Evolutionary conservation across 2,113 vertebrate genomes (phyloP).

Genomic region (Plestiodon gilberti): DNA sequence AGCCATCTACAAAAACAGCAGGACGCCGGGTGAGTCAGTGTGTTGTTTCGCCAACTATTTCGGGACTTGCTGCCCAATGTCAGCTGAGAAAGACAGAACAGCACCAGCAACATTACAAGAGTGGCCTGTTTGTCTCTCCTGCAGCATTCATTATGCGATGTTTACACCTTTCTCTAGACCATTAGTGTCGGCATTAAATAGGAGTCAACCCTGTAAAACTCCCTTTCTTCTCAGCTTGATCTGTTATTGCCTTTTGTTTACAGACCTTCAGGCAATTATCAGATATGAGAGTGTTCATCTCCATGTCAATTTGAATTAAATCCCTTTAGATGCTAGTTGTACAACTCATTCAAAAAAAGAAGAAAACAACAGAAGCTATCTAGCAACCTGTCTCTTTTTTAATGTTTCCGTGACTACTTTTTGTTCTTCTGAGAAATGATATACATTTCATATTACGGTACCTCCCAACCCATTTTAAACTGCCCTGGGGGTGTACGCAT

Average conservation of each 20-base stretch:
- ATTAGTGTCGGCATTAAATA: conserved; percentile 57
- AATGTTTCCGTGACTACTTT: neutral
- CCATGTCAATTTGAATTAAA: conserved; percentile 60
- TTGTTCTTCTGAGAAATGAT: neutral
- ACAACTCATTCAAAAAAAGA: conserved; percentile 41
- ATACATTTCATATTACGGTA: no score
- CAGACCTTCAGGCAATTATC: conserved; percentile 55
- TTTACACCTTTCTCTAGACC: conserved; percentile 60
- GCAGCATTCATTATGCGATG: conserved; percentile 47
- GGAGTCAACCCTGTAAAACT: conserved; percentile 53
- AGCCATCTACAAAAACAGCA: no score
- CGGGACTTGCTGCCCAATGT: neutral
- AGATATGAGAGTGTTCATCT: conserved; percentile 52
- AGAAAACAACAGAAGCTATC: neutral
- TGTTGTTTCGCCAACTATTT: no score
- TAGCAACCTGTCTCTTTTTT: neutral
- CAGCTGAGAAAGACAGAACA: neutral
- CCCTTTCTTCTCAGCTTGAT: conserved; percentile 51
- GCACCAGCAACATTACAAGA: neutral
- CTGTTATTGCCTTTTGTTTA: conserved; percentile 58
- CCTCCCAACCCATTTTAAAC: neutral
- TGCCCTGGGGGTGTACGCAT: no score
- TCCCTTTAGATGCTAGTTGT: conserved; percentile 59
- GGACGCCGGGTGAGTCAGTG: no score
- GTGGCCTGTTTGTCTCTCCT: neutral